Evolutionary conservation across 2,113 vertebrate genomes (phyloP), one percentile per base, ranked within the genome.

Genomic region (Sinocyclocheilus anophthalmus): DNA sequence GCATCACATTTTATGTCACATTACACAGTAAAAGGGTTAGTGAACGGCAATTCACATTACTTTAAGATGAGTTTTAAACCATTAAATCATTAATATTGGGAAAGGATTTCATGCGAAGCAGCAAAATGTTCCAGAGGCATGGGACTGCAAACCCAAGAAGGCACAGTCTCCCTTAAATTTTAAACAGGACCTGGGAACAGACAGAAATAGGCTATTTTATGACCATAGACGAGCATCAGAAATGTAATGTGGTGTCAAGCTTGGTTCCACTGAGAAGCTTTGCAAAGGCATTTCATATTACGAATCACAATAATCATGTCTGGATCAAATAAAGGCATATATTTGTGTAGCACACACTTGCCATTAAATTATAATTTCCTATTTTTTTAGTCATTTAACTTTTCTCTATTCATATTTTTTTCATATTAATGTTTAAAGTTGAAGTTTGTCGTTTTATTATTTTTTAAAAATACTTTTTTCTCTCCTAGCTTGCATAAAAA

Each of bases 31-130:
- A 39, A 39, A 48, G 42, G 42, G 73, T 14, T 48, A 16, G 2
- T 76, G 73, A 76, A 76, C 4, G 12, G n/a, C 42, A 76, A 24
- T 76, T 48, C n/a, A 8, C 42, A 9, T 76, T 76, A 76, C 42
- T 76, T 76, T 50, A 48, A 76, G n/a, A 76, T 50, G 73, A 50
- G 42, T 48, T 26, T 76, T 76, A 50, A 76, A 76, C 42, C 72
- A 45, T 76, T 76, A 45, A 76, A 76, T 76, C n/a, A 50, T 76
- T 76, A 8, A 76, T 76, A 76, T 76, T 26, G n/a, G 42, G n/a
- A 50, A 76, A 76, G n/a, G 22, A 75, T n/a, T 76, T 76, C n/a
- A 50, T 76, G n/a, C 8, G 73, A n/a, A 26, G 42, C 42, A 75
- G n/a, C 72, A 75, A 75, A 75, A 5, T 48, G 42, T 48, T 75